A percentile compares a stretch with the other conserved stretches of the same genome.
Evolutionary conservation across 2,888 invertebrate genomes (phyloP).

Genomic region (Yponomeuta sedellus): DNA sequence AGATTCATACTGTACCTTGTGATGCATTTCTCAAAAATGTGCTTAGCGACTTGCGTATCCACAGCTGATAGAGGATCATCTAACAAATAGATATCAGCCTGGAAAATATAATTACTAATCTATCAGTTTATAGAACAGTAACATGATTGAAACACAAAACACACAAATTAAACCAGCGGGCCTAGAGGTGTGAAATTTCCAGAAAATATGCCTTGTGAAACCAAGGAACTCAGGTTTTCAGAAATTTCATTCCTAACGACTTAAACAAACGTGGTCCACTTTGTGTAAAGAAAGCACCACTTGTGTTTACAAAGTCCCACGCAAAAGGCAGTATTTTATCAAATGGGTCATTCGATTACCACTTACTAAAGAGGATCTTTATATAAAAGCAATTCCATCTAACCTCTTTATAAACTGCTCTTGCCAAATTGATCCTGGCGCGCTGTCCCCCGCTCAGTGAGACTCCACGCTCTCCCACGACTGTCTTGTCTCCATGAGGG

Average conservation of each 20-base stretch:
- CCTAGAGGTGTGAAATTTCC: no score
- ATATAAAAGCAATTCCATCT: constrained; percentile 11
- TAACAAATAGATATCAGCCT: constrained; percentile 83
- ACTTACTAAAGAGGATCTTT: neutral
- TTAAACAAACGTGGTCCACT: no score
- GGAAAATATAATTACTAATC: constrained; percentile 28
- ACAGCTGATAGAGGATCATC: constrained; percentile 87
- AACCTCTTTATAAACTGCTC: constrained; percentile 80
- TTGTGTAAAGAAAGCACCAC: no score
- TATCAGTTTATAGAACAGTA: no score
- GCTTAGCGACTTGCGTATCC: constrained; percentile 81
- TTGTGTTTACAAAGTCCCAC: no score
- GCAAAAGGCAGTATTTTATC: neutral
- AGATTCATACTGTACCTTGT: constrained; percentile 41
- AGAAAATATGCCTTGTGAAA: no score
- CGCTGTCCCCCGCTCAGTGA: constrained; percentile 90
- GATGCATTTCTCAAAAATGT: constrained; percentile 82
- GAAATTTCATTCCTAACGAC: no score
- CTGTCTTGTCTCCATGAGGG: constrained; percentile 87
- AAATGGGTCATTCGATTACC: neutral
- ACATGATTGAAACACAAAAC: no score
- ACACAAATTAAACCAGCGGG: no score
- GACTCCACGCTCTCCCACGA: constrained; percentile 90
- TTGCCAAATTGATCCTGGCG: constrained; percentile 78
- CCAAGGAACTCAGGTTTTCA: no score